Evolutionary conservation across 2,113 vertebrate species (phyloP).

Genomic region (Laterallus jamaicensis): DNA sequence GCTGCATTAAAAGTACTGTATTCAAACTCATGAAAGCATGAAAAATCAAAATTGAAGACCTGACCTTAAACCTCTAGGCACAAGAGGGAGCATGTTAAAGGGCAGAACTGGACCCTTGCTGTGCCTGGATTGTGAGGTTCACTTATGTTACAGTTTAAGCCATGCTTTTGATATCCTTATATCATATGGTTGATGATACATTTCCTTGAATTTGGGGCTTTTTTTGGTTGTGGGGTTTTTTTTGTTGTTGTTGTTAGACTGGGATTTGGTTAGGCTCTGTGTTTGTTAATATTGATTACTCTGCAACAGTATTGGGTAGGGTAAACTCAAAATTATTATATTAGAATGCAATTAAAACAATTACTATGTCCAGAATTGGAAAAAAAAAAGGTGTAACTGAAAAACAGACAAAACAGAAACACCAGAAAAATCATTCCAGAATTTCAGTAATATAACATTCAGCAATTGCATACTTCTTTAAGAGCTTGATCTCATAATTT

Average conservation of each 20-base stretch:
- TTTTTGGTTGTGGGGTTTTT: too few relatives aligned
- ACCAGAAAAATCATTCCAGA: background rate
- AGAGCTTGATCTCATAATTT: background rate
- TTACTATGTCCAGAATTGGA: background rate
- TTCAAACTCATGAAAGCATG: background rate
- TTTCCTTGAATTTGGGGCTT: background rate
- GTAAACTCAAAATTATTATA: background rate
- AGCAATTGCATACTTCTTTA: background rate
- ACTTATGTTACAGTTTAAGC: background rate
- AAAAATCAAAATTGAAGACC: background rate
- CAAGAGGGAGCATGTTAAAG: background rate
- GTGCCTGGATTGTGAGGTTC: background rate
- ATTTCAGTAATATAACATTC: background rate
- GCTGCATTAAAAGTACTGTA: background rate
- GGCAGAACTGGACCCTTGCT: background rate
- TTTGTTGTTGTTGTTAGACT: background rate
- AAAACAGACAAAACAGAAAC: background rate
- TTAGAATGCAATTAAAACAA: background rate
- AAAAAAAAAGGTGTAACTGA: background rate
- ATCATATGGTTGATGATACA: background rate
- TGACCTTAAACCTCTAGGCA: background rate
- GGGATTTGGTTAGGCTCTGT: background rate
- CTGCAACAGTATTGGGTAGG: background rate
- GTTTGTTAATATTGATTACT: background rate
- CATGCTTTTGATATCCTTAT: background rate